A percentile compares a stretch with the other conserved stretches of the same genome.
Evolutionary conservation across 37 sponge, comb jelly and placozoan species (phyloP).

Genomic region (Amphimedon queenslandica): DNA sequence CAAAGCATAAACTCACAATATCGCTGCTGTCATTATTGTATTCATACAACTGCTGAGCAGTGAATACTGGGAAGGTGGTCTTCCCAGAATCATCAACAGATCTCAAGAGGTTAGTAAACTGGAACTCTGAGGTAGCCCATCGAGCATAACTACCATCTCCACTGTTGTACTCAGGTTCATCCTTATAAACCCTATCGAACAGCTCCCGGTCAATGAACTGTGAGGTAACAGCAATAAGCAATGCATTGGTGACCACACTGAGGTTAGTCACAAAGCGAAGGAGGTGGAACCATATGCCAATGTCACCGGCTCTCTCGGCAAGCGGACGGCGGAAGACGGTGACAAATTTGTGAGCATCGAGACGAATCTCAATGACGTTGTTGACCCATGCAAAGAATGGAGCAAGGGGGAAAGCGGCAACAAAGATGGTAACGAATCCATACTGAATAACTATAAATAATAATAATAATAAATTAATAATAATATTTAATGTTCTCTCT

Average conservation of each 20-base stretch:
- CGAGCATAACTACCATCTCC: conserved; percentile 35
- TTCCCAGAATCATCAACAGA: conserved; percentile 8
- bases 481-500: not conserved
- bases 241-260: conserved; percentile 90
- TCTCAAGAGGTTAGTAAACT: not conserved
- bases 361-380: conserved; percentile 94
- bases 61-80: conserved; percentile 26
- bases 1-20: no score
- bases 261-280: conserved; percentile 80
- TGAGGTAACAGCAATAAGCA: conserved; percentile 91
- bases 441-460: conserved; percentile 81
- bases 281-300: conserved; percentile 91
- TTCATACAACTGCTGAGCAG: conserved; percentile 15
- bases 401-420: conserved; percentile 95
- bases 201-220: conserved; percentile 54
- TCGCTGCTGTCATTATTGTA: no score
- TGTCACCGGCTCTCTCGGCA: conserved; percentile 86
- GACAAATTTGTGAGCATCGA: conserved; percentile 94
- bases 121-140: conserved; percentile 32
- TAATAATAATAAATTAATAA: not conserved
- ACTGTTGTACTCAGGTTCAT: no score
- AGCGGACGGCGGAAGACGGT: conserved; percentile 73
- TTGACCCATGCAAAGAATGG: conserved; percentile 97
- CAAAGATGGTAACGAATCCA: conserved; percentile 98
- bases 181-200: not conserved